phyloP scores from a whole-genome alignment of 2,113 vertebrate genomes.

The Leuciscus idus region DNA sequence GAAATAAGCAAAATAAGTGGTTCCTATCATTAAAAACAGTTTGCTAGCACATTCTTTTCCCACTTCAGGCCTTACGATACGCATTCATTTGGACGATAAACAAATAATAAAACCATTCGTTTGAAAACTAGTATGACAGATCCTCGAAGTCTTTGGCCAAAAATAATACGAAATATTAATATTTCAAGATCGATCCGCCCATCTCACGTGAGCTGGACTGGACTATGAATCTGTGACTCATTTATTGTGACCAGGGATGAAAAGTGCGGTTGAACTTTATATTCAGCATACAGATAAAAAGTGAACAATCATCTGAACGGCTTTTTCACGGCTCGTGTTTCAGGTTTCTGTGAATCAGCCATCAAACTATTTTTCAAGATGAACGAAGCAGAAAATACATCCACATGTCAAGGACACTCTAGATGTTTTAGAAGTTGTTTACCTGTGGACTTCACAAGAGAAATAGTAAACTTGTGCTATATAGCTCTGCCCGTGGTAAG shows the following conservation, averaged over 20 bases:
- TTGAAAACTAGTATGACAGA: background rate
- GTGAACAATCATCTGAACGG: background rate
- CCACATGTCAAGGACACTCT: background rate
- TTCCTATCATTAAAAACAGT: background rate
- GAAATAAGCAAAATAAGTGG: background rate
- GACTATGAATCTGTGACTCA: background rate
- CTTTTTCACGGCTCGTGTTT: background rate
- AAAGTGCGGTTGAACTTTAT: background rate
- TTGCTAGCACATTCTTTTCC: background rate
- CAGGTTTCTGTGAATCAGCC: background rate
- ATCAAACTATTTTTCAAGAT: background rate
- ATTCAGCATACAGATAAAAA: background rate
- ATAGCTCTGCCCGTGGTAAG: slow-evolving; percentile 71
- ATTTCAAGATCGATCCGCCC: slow-evolving; percentile 9
- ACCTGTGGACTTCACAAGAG: slow-evolving; percentile 63
- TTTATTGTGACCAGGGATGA: background rate
- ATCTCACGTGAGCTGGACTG: background rate
- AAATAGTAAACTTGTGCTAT: slow-evolving; percentile 60
- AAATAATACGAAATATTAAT: background rate
- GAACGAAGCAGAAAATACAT: slow-evolving; percentile 1
- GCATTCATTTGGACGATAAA: background rate
- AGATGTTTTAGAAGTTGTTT: slow-evolving; percentile 45
- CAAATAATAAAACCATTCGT: background rate
- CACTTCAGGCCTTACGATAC: background rate
- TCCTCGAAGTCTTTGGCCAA: background rate